These are phyloP conservation scores for Saguinus imperator DNA, from an alignment of 2,113 vertebrate species.

Conservation along the genomic window DNA sequence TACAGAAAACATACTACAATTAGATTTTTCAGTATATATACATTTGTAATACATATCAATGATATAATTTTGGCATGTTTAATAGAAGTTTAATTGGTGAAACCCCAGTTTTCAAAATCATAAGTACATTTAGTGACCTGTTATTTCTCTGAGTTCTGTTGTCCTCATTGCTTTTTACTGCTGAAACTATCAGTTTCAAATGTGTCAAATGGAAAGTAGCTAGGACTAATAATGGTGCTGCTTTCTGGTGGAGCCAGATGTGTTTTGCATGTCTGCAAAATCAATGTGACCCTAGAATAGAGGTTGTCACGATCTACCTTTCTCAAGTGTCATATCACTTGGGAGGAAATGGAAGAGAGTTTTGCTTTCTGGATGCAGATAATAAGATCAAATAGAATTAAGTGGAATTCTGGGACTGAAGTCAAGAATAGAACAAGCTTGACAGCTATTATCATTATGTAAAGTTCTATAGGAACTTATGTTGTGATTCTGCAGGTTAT, in stretches of 20 bases:
- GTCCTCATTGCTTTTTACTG: neutral
- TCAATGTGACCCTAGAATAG: neutral
- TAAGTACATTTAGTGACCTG: neutral
- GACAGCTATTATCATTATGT: neutral
- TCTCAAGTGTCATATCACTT: neutral
- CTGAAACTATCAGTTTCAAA: neutral
- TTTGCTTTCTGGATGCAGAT: neutral
- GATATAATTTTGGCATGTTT: neutral
- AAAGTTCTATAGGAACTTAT: neutral
- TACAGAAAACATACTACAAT: neutral
- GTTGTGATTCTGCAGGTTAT: neutral
- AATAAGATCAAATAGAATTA: neutral
- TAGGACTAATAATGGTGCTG: neutral
- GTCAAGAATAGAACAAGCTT: neutral
- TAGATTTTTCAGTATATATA: neutral
- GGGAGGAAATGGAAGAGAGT: neutral
- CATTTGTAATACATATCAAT: neutral
- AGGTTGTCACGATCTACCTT: neutral
- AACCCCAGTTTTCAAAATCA: neutral
- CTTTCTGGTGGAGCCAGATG: neutral
- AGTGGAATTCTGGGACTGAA: neutral
- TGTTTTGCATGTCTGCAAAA: neutral
- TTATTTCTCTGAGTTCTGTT: neutral
- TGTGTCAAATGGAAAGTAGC: neutral
- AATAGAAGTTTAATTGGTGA: neutral